Base-by-base conservation (phyloP, 2,888 invertebrate genomes). In the Exocentrus adspersus region DNA sequence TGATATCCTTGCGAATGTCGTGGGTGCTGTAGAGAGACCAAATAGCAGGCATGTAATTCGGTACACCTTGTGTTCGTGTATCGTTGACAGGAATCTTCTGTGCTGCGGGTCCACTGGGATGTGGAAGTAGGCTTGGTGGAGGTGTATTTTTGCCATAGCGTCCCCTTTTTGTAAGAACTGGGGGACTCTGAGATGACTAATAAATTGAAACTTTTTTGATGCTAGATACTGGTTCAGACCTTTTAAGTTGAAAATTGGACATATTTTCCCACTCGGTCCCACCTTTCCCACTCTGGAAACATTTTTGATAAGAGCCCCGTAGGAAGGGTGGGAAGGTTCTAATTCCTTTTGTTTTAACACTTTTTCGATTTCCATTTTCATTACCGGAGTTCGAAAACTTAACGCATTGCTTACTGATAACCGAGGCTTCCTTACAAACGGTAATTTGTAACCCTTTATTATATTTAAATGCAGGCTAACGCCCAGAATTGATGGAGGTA, bases 111-210 rank as follows among this genome's bases (percentile, higher is more conserved):
- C 63, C 19, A 67, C 12, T 0, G 69, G 63, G 9, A 70, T 59
- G 32, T 70, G 69, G 21, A 62, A 67, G 30, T 70, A 67, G 4
- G 69, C 69, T 28, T 65, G 70, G 2, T 60, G 61, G 6, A 70
- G 4, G 12, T 69, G 65, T 20, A 70, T 5, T 16, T 69, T 70
- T 52, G 59, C 60, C 41, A 70, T 1, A 28, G 46, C 66, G 43
- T 70, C 70, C 17, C 48, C 14, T 28, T 50, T 45, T 32, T 67
- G 68, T 6, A 69, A 60, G 48, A 67, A 70, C 9, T 16, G 32
- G 3, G 66, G 66, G 7, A 70, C 66, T 1, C 56, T 54, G 12
- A 9, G 37, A n/a, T 71, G 71, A 42, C 60, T 68, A 3, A 62
- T 41, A 14, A 70, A 21, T 5, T 62, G 46, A 37, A 71, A 70